Evolutionary conservation across 2,888 invertebrate species (phyloP).

Genomic region (Lepidonotus clava): DNA sequence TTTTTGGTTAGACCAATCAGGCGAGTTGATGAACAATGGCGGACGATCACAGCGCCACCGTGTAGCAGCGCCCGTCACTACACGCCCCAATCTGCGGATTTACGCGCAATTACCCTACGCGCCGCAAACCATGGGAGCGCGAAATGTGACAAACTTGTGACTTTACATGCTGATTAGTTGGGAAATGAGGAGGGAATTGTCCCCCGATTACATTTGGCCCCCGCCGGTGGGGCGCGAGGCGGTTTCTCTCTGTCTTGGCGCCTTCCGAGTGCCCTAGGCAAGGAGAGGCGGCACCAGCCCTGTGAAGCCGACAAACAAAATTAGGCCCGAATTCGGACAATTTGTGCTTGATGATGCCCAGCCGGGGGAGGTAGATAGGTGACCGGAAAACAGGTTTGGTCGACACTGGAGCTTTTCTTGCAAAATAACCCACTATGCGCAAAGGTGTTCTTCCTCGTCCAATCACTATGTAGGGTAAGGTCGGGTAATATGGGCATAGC

Average conservation of each 20-base stretch:
- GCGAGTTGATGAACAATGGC: slow-evolving; percentile 20
- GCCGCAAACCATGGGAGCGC: not conserved
- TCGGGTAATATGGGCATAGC: too few species aligned
- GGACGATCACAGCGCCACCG: not conserved
- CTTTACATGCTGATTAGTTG: slow-evolving; percentile 12
- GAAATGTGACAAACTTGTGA: slow-evolving; percentile 36
- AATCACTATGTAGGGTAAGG: too few species aligned
- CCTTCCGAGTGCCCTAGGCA: not conserved
- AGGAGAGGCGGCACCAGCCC: not conserved
- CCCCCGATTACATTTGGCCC: slow-evolving; percentile 27
- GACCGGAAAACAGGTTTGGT: not conserved
- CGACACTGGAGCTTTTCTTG: too few species aligned
- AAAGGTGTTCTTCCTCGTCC: too few species aligned
- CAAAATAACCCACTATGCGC: too few species aligned
- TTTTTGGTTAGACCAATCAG: slow-evolving; percentile 25
- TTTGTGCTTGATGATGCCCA: slow-evolving; percentile 10
- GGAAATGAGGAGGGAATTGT: slow-evolving; percentile 34
- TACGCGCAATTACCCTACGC: slow-evolving; percentile 7
- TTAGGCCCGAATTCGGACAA: slow-evolving; percentile 18
- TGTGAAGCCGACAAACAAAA: slow-evolving; percentile 10
- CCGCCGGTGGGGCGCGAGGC: not conserved
- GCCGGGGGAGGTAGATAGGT: not conserved
- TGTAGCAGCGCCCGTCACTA: not conserved
- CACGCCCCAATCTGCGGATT: not conserved
- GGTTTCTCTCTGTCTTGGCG: not conserved